A percentile compares a stretch with the other conserved stretches of the same genome.
Conservation (phyloP, 2,797 vertebrate species). For the Echeneis naucrates region DNA sequence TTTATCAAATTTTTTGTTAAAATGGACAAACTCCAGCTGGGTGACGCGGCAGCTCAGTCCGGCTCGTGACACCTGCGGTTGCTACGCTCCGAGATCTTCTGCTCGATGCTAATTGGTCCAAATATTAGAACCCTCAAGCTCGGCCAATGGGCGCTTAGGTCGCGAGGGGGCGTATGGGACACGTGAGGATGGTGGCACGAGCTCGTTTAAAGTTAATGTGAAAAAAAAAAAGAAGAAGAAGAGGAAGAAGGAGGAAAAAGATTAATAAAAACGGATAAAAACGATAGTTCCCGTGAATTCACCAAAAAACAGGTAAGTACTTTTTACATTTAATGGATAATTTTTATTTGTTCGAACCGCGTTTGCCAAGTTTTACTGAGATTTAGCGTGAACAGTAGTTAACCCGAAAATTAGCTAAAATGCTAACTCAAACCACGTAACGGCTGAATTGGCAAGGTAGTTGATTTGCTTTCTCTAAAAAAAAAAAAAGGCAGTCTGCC, state of each 20-base stretch:
- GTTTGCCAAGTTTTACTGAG: background rate
- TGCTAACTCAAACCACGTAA: slow-evolving; percentile 35
- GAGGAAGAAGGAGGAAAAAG: no score
- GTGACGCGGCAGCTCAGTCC: background rate
- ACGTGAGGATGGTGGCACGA: background rate
- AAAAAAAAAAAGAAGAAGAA: no score
- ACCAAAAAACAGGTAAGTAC: slow-evolving; percentile 25
- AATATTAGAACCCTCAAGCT: background rate
- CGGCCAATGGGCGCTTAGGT: slow-evolving; percentile 61
- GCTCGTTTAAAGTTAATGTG: background rate
- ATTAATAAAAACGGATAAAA: slow-evolving; percentile 8
- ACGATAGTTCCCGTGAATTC: background rate
- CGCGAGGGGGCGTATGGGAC: slow-evolving; percentile 20
- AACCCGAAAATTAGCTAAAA: background rate
- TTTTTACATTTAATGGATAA: background rate
- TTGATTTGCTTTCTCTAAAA: background rate
- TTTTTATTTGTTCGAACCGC: background rate
- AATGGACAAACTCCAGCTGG: background rate
- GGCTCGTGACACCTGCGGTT: slow-evolving; percentile 37
- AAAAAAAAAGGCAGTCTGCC: background rate
- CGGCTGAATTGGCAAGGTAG: slow-evolving; percentile 11
- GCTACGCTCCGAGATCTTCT: slow-evolving; percentile 33
- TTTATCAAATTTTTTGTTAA: no score
- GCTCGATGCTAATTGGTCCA: slow-evolving; percentile 64
- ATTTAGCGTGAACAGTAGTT: background rate